These are phyloP conservation scores for Rhorus exstirpatorius DNA, from an alignment of 2,888 invertebrate genomes.

Conservation along the genomic window DNA sequence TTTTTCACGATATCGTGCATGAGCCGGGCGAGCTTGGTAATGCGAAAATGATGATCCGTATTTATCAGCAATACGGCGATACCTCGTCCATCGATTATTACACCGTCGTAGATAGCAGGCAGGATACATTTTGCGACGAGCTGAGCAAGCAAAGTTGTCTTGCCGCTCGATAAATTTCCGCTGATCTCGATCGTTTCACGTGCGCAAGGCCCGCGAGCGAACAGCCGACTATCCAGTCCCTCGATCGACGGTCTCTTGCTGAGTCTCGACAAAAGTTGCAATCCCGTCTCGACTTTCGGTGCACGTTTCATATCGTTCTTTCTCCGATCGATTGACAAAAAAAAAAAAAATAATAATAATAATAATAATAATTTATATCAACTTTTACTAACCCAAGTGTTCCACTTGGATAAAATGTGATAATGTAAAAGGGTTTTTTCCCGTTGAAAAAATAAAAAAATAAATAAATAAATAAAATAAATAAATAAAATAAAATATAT, in stretches of 20 bases:
- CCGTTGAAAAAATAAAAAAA: too few species aligned
- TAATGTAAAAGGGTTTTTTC: too few species aligned
- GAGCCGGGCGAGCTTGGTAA: slow-evolving; percentile 82
- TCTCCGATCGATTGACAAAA: not conserved
- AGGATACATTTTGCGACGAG: slow-evolving; percentile 86
- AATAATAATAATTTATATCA: too few species aligned
- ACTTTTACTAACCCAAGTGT: too few species aligned
- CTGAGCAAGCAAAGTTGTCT: slow-evolving; percentile 86
- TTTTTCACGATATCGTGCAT: slow-evolving; percentile 81
- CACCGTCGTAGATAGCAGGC: slow-evolving; percentile 79
- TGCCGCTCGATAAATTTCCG: slow-evolving; percentile 86
- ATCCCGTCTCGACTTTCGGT: slow-evolving; percentile 87
- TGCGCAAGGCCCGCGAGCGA: slow-evolving; percentile 84
- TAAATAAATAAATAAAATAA: too few species aligned
- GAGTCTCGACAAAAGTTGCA: slow-evolving; percentile 88
- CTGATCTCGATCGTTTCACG: slow-evolving; percentile 87
- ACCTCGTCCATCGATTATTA: slow-evolving; percentile 85
- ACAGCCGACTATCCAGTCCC: slow-evolving; percentile 87
- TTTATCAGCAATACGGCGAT: slow-evolving; percentile 86
- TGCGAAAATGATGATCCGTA: slow-evolving; percentile 87
- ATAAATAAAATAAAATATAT: too few species aligned
- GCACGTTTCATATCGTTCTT: slow-evolving; percentile 9
- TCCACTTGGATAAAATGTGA: too few species aligned
- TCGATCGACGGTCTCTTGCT: slow-evolving; percentile 85
- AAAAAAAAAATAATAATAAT: too few species aligned